Evolutionary conservation across 2,888 invertebrate genomes (phyloP), one percentile per base, ranked within the genome.

Genomic region (Aporophyla nigra): DNA sequence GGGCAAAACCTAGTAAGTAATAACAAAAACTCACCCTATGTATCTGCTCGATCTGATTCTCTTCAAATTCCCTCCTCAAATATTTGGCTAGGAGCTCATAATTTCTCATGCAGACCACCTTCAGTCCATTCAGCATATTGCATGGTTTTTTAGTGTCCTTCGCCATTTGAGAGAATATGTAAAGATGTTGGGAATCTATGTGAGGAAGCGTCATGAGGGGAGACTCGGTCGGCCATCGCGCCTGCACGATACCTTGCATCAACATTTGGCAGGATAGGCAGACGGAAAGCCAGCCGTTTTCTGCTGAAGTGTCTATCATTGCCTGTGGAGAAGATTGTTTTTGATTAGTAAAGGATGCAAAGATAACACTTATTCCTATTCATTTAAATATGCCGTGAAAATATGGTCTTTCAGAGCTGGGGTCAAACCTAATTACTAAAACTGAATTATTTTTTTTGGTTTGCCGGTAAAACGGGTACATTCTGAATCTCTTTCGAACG

Each of bases 281-380:
- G 3, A 98, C 98, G 9, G 98, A 97, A 12, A 99, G 96, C 99
- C 99, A 99, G 67, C 99, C 99, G 87, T 98, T 97, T 92, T 99
- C 98, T 0, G 99, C 99, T 62, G 98, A 97, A 19, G 99, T 98
- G 95, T 99, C 99, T 89, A 99, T 98, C 99, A 99, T 99, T 33
- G 99, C 99, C 98, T 99, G 95, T 74, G 24, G 46, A 71, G 1
- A 66, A 59, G 2, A 53, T 51, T 19, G 51, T 1, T 0, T 12
- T 49, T 40, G 21, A 5, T 33, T 21, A 33, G 33, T 33, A 14
- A 24, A 14, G 12, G n/a, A 21, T 53, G 53, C 14, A 49, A 16
- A 49, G 0, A 51, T 51, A 51, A 5, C 5, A 49, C 16, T 49
- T 49, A 49, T 16, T 49, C 16, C 49, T 49, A 49, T 49, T 49